Conservation (phyloP, 2,797 vertebrate genomes). For the Cossypha dichroa region DNA sequence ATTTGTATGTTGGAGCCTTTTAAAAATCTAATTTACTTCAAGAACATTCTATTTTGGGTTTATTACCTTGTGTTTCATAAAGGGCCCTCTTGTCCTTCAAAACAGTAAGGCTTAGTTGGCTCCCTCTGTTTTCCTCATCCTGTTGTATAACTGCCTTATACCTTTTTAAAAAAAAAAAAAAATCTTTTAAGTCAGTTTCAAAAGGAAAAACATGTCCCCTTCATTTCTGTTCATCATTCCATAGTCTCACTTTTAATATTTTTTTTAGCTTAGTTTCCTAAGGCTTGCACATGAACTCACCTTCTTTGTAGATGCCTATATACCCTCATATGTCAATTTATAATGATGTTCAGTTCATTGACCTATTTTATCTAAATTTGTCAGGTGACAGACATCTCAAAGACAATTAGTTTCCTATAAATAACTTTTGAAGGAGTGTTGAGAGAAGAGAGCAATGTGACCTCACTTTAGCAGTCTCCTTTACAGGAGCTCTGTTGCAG, state of each 20-base stretch:
- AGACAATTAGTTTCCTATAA: neutral
- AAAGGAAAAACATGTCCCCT: neutral
- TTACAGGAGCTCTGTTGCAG: too few species aligned
- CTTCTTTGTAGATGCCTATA: neutral
- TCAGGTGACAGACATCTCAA: neutral
- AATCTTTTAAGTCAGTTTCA: neutral
- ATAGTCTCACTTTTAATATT: neutral
- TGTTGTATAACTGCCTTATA: neutral
- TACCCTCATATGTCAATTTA: neutral
- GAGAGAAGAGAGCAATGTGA: neutral
- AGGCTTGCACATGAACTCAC: neutral
- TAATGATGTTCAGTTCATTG: neutral
- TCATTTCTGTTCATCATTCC: neutral
- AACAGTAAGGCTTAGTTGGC: neutral
- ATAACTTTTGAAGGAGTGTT: neutral
- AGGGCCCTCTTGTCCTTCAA: conserved; percentile 5
- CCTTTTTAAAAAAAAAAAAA: neutral
- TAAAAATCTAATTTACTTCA: neutral
- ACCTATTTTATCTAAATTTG: neutral
- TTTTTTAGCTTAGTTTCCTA: neutral
- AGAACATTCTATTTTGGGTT: neutral
- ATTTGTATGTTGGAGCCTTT: neutral
- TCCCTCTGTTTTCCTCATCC: neutral
- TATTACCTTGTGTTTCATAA: neutral
- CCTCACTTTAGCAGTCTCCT: neutral